Evolutionary conservation across 2,113 vertebrate species (phyloP).

Genomic region (Tragelaphus buxtoni): DNA sequence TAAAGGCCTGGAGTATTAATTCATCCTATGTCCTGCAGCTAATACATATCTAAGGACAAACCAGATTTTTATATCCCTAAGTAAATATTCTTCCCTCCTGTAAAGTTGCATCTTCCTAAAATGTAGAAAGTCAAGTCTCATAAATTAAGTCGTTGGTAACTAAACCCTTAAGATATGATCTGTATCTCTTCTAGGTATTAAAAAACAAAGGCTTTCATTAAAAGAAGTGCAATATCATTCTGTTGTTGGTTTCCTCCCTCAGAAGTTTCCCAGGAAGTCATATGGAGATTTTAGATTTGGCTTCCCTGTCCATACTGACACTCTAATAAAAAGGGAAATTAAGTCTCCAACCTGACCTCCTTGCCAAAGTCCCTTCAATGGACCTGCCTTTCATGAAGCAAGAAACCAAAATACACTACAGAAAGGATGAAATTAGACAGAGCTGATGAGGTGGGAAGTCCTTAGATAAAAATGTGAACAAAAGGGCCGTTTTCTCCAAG

Average conservation of each 20-base stretch:
- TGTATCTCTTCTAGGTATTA: background rate
- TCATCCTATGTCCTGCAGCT: background rate
- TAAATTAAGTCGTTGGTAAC: background rate
- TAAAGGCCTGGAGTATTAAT: background rate
- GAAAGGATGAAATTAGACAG: background rate
- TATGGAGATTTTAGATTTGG: background rate
- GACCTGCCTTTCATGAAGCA: background rate
- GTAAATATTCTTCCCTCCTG: background rate
- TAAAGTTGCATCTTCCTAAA: background rate
- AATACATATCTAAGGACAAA: background rate
- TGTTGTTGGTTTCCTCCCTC: background rate
- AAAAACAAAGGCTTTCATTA: background rate
- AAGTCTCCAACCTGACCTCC: background rate
- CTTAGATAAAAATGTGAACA: background rate
- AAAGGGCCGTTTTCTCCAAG: background rate
- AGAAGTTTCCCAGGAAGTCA: background rate
- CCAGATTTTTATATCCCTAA: background rate
- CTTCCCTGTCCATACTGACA: background rate
- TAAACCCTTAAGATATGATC: background rate
- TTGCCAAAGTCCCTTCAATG: background rate
- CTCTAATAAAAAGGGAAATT: background rate
- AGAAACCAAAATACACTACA: background rate
- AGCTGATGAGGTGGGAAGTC: background rate
- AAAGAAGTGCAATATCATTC: background rate
- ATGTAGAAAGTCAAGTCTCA: background rate